Evolutionary conservation across 2,113 vertebrate genomes (phyloP).

Genomic region (Ammodytes marinus): DNA sequence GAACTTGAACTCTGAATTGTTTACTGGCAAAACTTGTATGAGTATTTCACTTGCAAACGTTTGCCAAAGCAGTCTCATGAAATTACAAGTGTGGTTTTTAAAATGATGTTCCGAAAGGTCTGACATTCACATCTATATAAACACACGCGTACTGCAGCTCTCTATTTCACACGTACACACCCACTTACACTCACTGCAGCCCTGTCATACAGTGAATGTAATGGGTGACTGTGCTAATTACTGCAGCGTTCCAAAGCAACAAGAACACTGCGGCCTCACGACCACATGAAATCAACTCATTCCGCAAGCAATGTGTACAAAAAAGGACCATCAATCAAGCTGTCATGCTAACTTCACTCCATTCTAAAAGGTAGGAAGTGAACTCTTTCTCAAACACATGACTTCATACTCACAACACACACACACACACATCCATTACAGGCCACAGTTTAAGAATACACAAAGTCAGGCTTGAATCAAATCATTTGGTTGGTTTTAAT

Average conservation of each 20-base stretch:
- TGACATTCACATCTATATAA: constrained; percentile 44
- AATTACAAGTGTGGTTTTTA: constrained; percentile 66
- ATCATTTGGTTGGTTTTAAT: constrained; percentile 28
- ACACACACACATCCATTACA: constrained; percentile 18
- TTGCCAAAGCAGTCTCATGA: constrained; percentile 54
- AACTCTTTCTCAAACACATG: constrained; percentile 29
- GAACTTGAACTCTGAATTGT: constrained; percentile 37
- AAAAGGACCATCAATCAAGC: constrained; percentile 70
- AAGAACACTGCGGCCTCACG: constrained; percentile 51
- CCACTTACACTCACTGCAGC: constrained; percentile 57
- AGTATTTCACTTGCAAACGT: constrained; percentile 58
- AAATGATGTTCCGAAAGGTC: constrained; percentile 59
- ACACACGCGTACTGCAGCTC: constrained; percentile 26
- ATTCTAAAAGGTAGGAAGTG: constrained; percentile 66
- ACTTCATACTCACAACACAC: constrained; percentile 39
- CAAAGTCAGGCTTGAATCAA: neutral
- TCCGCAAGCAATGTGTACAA: constrained; percentile 41
- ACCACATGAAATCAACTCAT: constrained; percentile 70
- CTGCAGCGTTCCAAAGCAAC: constrained; percentile 49
- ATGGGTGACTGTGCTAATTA: constrained; percentile 73
- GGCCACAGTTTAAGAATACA: constrained; percentile 8
- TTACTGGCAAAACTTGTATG: constrained; percentile 45
- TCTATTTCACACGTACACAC: constrained; percentile 39
- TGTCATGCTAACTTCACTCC: constrained; percentile 53
- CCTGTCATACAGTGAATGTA: constrained; percentile 60